phyloP scores from a whole-genome alignment of 1,140 invertebrate species.

The Drosophila paulistorum region DNA sequence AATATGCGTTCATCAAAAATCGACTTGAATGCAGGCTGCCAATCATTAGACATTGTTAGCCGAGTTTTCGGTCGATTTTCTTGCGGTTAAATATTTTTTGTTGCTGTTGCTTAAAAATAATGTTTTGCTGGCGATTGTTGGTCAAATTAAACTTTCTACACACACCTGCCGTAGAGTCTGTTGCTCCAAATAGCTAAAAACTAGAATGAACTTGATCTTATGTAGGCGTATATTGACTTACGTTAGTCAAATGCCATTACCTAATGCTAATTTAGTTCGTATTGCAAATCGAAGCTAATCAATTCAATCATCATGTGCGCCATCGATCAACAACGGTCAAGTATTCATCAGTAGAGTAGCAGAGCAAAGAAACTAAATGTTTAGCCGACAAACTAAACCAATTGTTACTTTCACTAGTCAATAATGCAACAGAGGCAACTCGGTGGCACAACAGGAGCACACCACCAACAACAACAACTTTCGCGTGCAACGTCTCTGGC shows the following conservation, averaged over 20 bases:
- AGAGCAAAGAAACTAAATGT: neutral
- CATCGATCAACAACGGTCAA: conserved; percentile 33
- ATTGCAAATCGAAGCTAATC: conserved; percentile 32
- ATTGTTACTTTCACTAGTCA: conserved; percentile 78
- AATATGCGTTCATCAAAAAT: conserved; percentile 57
- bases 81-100: conserved; percentile 42
- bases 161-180: conserved; percentile 31
- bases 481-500: conserved; percentile 59
- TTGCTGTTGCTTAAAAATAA: conserved; percentile 48
- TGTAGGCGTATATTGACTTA: conserved; percentile 6
- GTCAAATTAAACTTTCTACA: conserved; percentile 60
- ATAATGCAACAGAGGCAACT: conserved; percentile 62
- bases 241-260: conserved; percentile 43
- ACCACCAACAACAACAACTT: conserved; percentile 58
- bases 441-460: conserved; percentile 32
- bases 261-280: conserved; percentile 37
- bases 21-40: conserved; percentile 43
- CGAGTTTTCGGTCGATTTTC: conserved; percentile 31
- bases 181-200: neutral
- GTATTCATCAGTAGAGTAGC: conserved; percentile 53
- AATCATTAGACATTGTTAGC: conserved; percentile 44
- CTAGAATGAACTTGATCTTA: neutral
- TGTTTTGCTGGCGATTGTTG: conserved; percentile 41
- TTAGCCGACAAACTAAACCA: conserved; percentile 48
- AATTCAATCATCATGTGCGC: conserved; percentile 29